These are phyloP conservation scores for Peromyscus attwateri DNA, from an alignment of 2,797 vertebrate species.

Conservation along the genomic window DNA sequence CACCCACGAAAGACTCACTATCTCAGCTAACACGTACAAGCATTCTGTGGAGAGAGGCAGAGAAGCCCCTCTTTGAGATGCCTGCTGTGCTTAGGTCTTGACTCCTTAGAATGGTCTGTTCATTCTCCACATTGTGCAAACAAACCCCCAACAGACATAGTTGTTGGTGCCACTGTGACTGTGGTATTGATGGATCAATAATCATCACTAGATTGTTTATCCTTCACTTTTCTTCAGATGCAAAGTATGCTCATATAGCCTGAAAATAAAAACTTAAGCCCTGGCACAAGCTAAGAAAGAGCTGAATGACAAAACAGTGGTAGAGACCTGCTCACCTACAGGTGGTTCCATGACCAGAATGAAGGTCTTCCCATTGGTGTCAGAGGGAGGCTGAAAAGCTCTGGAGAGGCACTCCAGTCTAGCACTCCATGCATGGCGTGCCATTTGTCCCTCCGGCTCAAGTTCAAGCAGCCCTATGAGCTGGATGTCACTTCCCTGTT, in stretches of 20 bases:
- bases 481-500: background rate
- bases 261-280: constrained; percentile 11
- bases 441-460: background rate
- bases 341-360: background rate
- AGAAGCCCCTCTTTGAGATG: constrained; percentile 9
- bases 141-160: constrained; percentile 6
- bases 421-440: background rate
- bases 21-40: constrained; percentile 6
- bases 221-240: constrained; percentile 39
- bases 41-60: background rate
- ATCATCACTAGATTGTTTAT: constrained; percentile 47
- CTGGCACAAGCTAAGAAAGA: constrained; percentile 24
- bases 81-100: background rate
- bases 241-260: background rate
- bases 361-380: background rate
- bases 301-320: background rate
- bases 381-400: constrained; percentile 7
- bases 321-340: background rate
- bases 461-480: background rate
- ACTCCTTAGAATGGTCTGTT: constrained; percentile 28
- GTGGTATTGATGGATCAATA: constrained; percentile 47
- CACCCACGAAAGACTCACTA: background rate
- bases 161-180: constrained; percentile 28
- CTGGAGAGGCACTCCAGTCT: background rate
- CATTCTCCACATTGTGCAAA: constrained; percentile 27